Evolutionary conservation across 2,888 invertebrate species (phyloP), one percentile per base, ranked within the genome.

Genomic region (Lochmaea crataegi): DNA sequence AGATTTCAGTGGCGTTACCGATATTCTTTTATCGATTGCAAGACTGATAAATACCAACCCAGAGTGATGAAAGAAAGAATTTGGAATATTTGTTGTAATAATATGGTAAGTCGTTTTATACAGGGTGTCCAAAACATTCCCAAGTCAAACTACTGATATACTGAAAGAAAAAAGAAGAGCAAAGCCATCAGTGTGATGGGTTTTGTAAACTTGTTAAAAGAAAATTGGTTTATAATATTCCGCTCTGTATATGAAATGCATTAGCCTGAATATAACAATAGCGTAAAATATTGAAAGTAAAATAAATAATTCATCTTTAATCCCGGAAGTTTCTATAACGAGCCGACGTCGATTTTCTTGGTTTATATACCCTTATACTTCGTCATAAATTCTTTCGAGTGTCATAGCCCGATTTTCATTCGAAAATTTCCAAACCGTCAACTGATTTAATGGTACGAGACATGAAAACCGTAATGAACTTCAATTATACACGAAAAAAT

Each of bases 391-490:
- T 60, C 64, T n/a, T n/a, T n/a, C n/a, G n/a, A n/a, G n/a, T 53
- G 53, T 53, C 53, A 53, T 53, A 76, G 32, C 32, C 72, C 68
- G 70, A 64, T 74, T 69, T 51, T 45, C 38, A 65, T 16, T 71
- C 68, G 22, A 38, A 73, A 53, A 68, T 73, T 70, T 48, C 72
- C 65, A 56, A 60, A 70, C 58, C 68, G 26, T 57, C 48, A 45
- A 45, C 69, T 76, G 76, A 72, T 76, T 76, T 76, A 76, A 70
- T 73, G 67, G 69, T 69, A 22, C 68, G n/a, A 68, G 71, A 45
- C 74, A 74, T 73, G 73, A 69, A 74, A 74, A 68, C 61, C 64
- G 26, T 71, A 69, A 76, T 72, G 74, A 73, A 71, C 68, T 69
- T 70, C 69, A 71, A 72, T 76, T 72, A 70, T 70, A 63, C 68